Evolutionary conservation across 2,797 vertebrate genomes (phyloP), one percentile per base, ranked within the genome.

Genomic region (Steatocranus sp.): DNA sequence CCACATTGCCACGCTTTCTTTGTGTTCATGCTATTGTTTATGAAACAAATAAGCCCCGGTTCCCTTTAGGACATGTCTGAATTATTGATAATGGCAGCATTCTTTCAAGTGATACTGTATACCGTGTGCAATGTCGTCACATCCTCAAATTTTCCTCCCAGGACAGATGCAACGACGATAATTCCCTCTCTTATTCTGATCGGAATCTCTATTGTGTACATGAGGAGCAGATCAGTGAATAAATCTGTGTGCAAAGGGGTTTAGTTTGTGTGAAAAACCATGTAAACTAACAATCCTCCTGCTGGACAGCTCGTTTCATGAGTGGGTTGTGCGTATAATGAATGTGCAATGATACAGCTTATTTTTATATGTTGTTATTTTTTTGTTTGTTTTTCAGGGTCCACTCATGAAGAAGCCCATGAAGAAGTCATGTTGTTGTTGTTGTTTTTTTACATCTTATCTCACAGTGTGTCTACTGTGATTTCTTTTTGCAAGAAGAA

Each of bases 51-150:
- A 79, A 82, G 48, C 61, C 76, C 80, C 32, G 17, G 84, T 83
- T 90, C 80, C 25, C 84, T 90, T 88, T 88, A 85, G 87, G 78
- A 85, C 86, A 77, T 17, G 51, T 79, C 50, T 95, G 80, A 94
- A 95, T 94, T 88, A 95, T 95, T 95, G 32, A 95, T 91, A 68
- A 27, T 53, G 50, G 76, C 38, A 46, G 53, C 84, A 84, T 93
- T 95, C 92, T 92, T 87, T 85, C 23, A 86, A 76, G 76, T 83
- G 92, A 93, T 87, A 94, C 85, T 86, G 81, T 91, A 94, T 83
- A 93, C 91, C 68, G 74, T 23, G 27, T 43, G 49, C 34, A 49
- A 56, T 87, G 83, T 53, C 43, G 50, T 91, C 89, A 86, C 78
- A 83, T 89, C 46, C 80, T 85, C 54, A 75, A 36, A 75, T 87